phyloP scores from a whole-genome alignment of 1,140 invertebrate species.

The Drosophila kikkawai region DNA sequence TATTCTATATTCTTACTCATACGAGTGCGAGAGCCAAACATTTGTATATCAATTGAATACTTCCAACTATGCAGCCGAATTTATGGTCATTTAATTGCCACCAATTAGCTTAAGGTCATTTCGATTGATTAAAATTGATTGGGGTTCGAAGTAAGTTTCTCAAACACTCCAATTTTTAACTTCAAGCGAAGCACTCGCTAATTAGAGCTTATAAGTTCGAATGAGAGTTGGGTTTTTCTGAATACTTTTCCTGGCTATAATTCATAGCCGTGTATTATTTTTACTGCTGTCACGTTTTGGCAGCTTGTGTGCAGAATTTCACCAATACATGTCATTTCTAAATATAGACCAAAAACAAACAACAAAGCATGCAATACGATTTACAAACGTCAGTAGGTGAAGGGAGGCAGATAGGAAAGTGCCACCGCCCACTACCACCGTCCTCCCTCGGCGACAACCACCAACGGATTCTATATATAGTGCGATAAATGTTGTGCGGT shows the following conservation, averaged over 20 bases:
- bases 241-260: conserved; percentile 16
- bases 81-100: conserved; percentile 30
- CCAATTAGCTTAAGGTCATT: conserved; percentile 30
- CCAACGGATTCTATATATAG: conserved; percentile 62
- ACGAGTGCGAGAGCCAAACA: neutral
- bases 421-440: conserved; percentile 12
- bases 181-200: neutral
- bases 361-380: conserved; percentile 70
- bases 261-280: conserved; percentile 18
- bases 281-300: conserved; percentile 72
- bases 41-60: conserved; percentile 24
- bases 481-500: conserved; percentile 46
- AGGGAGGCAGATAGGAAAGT: conserved; percentile 10
- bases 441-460: conserved; percentile 28
- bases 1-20: conserved; percentile 17
- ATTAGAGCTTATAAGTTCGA: conserved; percentile 8
- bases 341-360: conserved; percentile 65
- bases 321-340: conserved; percentile 70
- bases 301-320: conserved; percentile 71
- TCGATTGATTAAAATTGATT: conserved; percentile 20
- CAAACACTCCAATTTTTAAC: neutral
- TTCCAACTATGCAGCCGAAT: conserved; percentile 2
- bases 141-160: neutral
- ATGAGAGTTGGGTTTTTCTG: conserved; percentile 13
- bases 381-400: conserved; percentile 69